phyloP scores from a whole-genome alignment of 2,888 invertebrate species.

The Stramonita haemastoma region DNA sequence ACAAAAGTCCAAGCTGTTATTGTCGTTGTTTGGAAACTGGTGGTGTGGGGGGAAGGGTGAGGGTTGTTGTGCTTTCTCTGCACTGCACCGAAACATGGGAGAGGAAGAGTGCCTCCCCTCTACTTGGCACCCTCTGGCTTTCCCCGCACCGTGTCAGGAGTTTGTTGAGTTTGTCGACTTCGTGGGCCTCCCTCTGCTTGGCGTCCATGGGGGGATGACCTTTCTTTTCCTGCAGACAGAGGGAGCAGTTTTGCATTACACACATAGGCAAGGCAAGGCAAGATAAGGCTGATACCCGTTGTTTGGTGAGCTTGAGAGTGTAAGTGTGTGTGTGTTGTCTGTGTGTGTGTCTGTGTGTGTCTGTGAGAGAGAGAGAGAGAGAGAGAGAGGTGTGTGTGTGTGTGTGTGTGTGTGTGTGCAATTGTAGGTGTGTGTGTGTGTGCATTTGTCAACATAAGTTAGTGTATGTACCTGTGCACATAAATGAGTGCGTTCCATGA shows the following conservation, averaged over 20 bases:
- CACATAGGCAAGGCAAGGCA: not conserved
- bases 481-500: not conserved
- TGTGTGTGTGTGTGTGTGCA: conserved; percentile 4
- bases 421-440: no score
- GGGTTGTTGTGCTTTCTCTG: no score
- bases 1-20: no score
- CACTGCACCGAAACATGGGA: not conserved
- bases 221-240: conserved; percentile 72
- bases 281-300: not conserved
- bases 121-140: conserved; percentile 51
- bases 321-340: not conserved
- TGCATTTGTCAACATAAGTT: not conserved
- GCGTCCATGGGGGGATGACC: conserved; percentile 66
- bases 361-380: no score
- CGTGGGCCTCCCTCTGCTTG: conserved; percentile 82
- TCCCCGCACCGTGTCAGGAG: conserved; percentile 85
- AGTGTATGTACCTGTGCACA: not conserved
- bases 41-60: no score
- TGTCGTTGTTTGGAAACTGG: no score
- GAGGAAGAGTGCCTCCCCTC: not conserved
- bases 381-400: no score
- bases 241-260: not conserved
- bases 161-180: conserved; percentile 89
- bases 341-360: not conserved
- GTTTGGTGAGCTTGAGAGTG: not conserved